A percentile compares a stretch with the other conserved stretches of the same genome.
Evolutionary conservation across 2,888 invertebrate genomes (phyloP).

Genomic region (Mycogona germanica): DNA sequence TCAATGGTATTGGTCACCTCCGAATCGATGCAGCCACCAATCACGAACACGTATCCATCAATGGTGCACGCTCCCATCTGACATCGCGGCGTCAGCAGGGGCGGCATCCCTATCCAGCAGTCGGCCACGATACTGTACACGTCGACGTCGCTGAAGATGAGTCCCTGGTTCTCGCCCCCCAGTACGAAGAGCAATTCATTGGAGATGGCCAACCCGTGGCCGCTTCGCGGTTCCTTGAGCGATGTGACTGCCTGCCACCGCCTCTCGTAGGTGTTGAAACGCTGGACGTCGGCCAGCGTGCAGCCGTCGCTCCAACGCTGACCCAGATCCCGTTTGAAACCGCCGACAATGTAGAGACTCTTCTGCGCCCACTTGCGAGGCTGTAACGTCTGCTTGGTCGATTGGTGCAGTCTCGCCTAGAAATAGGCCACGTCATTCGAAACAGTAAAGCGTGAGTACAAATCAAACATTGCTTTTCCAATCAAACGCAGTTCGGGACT

Average conservation of each 20-base stretch:
- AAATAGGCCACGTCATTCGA: neutral
- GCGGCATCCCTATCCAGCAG: constrained; percentile 45
- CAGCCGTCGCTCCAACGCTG: constrained; percentile 52
- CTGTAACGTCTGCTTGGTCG: constrained; percentile 40
- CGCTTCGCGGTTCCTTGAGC: constrained; percentile 70
- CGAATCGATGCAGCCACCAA: constrained; percentile 88
- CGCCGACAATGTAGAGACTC: constrained; percentile 76
- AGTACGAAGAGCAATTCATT: constrained; percentile 80
- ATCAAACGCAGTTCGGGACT: too few relatives aligned
- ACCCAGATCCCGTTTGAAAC: constrained; percentile 72
- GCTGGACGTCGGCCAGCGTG: constrained; percentile 68
- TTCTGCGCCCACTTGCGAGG: constrained; percentile 77
- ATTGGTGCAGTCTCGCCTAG: constrained; percentile 12
- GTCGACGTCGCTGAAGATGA: constrained; percentile 78
- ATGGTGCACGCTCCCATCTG: constrained; percentile 79
- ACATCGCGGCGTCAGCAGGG: constrained; percentile 72
- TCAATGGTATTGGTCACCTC: constrained; percentile 83
- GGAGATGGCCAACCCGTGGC: constrained; percentile 73
- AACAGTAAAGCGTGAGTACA: constrained; percentile 1
- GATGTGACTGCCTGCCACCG: constrained; percentile 70
- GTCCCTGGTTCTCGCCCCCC: constrained; percentile 73
- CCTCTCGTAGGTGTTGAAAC: constrained; percentile 66
- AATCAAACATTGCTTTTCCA: neutral
- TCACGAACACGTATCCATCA: constrained; percentile 68
- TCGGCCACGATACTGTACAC: constrained; percentile 53